Evolutionary conservation across 1,140 invertebrate genomes (phyloP).

Genomic region (Hydropsyche tenuis): DNA sequence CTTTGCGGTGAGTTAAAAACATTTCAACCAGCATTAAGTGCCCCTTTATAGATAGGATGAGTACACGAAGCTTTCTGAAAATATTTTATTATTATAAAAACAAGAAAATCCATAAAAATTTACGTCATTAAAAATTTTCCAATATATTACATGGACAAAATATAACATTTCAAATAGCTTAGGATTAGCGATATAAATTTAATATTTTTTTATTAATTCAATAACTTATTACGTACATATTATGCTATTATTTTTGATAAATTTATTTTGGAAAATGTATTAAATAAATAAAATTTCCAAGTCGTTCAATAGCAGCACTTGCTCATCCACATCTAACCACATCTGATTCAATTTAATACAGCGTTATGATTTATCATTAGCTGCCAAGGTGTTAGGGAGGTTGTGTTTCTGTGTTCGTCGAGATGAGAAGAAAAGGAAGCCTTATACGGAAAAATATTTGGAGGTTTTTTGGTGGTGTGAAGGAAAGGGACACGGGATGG

Average conservation of each 20-base stretch:
- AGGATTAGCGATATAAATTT: no score
- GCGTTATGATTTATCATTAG: conserved; percentile 42
- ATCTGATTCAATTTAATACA: conserved; percentile 41
- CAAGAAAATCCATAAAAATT: no score
- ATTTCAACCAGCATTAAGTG: conserved; percentile 41
- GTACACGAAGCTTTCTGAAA: not conserved
- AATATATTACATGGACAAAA: no score
- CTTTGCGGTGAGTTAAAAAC: conserved; percentile 41
- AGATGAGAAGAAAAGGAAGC: conserved; percentile 27
- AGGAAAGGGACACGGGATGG: not conserved
- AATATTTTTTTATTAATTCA: no score
- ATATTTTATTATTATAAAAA: conserved; percentile 7
- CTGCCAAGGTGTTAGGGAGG: conserved; percentile 40
- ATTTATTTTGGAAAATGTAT: no score
- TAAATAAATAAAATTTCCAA: no score
- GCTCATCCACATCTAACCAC: conserved; percentile 28
- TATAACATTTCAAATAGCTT: no score
- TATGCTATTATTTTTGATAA: no score
- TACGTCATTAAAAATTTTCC: no score
- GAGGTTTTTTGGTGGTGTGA: not conserved
- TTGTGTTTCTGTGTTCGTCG: conserved; percentile 20
- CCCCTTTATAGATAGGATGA: conserved; percentile 37
- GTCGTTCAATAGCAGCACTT: not conserved
- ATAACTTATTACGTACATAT: no score
- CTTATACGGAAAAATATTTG: conserved; percentile 31